Evolutionary conservation across 2,888 invertebrate genomes (phyloP).

Genomic region (Trissolcus japonicus): DNA sequence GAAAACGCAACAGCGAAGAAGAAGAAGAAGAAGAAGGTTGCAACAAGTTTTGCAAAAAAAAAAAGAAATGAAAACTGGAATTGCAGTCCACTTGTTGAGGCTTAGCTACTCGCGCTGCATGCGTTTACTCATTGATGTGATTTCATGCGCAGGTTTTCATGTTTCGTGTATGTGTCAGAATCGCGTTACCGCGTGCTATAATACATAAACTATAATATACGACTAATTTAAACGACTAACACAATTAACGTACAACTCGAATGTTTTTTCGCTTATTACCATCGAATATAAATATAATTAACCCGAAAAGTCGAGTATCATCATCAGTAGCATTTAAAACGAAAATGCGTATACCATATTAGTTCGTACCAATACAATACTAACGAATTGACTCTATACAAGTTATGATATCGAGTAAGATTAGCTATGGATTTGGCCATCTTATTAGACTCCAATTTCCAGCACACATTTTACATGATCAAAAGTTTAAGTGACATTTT

Average conservation of each 20-base stretch:
- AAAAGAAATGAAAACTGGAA: conserved; percentile 35
- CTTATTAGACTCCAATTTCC: conserved; percentile 33
- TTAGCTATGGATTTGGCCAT: conserved; percentile 41
- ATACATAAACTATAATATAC: conserved; percentile 62
- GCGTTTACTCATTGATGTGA: conserved; percentile 72
- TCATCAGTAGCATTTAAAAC: conserved; percentile 49
- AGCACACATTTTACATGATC: conserved; percentile 32
- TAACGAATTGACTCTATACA: conserved; percentile 60
- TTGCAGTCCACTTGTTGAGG: conserved; percentile 50
- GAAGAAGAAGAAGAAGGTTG: conserved; percentile 8
- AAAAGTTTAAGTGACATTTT: neutral
- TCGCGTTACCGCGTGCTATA: conserved; percentile 68
- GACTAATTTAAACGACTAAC: conserved; percentile 61
- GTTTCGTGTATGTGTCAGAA: conserved; percentile 73
- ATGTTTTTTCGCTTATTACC: conserved; percentile 63
- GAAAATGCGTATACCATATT: conserved; percentile 54
- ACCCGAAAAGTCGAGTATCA: conserved; percentile 53
- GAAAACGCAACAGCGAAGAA: conserved; percentile 1
- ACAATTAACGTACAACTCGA: conserved; percentile 65
- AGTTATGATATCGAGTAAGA: conserved; percentile 55
- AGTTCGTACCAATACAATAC: conserved; percentile 56
- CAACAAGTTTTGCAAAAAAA: conserved; percentile 14
- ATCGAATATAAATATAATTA: conserved; percentile 58
- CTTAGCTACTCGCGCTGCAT: conserved; percentile 57
- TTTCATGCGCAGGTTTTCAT: conserved; percentile 72